Base-by-base conservation (phyloP, 2,797 vertebrate species). In the Sciaenops ocellatus region DNA sequence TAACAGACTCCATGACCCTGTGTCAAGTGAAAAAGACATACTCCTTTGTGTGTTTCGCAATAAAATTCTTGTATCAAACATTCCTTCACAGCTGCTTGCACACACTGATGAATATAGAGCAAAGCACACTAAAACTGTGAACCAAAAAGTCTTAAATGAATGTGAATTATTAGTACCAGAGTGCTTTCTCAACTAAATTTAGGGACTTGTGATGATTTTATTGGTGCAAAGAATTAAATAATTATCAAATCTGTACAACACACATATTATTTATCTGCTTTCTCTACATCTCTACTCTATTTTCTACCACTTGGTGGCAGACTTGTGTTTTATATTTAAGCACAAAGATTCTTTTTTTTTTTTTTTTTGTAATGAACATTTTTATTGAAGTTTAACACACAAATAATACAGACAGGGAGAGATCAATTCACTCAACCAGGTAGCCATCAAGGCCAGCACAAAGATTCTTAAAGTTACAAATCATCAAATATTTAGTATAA, bases 261-360 rank as follows among this genome's bases (percentile, higher is more conserved):
- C 3, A 70, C 41, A 54, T 51, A 47, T 42, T 15, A 51, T 77
- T 74, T 34, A 51, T 69, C 55, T 57, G 4, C 6, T 2, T 7
- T 38, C 34, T 38, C 34, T 38, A 34, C 0, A 8, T 38, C 8
- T 38, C 34, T 38, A 38, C 34, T 38, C 34, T 38, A 38, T 38
- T 38, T 38, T 52, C 61, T 48, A 41, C 88, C 93, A 90, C 86
- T 74, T 73, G 92, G 81, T 88, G 93, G 90, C 82, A 89, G 70
- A 48, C 56, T 84, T 87, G 70, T 74, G 34, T 73, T 74, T 69
- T 41, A 44, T 44, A 18, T 76, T 55, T 48, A 50, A 38, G 11
- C 16, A 47, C 24, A 67, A 1, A 10, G 9, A 52, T 38, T 17
- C 44, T 73, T 3, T n/a, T n/a, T n/a, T n/a, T n/a, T n/a, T n/a